Percentiles rank a stretch among this genome's conserved stretches.
Evolutionary conservation across 2,797 vertebrate genomes (phyloP).

Genomic region (Apogon hyalosoma): DNA sequence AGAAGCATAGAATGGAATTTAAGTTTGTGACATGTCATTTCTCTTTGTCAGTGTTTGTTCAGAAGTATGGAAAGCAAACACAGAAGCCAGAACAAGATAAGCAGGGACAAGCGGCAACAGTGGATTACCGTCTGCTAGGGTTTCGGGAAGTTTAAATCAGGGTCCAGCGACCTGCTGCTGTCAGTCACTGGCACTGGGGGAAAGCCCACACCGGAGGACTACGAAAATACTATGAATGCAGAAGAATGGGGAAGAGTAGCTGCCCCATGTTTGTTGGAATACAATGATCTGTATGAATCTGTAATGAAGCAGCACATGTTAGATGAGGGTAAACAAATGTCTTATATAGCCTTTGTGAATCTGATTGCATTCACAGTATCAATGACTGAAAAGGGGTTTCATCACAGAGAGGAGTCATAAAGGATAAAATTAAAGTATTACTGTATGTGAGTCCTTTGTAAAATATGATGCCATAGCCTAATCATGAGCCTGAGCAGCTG

Average conservation of each 20-base stretch:
- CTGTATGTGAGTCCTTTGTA: constrained; percentile 23
- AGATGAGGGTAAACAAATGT: not conserved
- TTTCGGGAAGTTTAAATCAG: constrained; percentile 83
- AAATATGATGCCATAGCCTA: constrained; percentile 62
- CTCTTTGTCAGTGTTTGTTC: constrained; percentile 7
- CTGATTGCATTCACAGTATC: not conserved
- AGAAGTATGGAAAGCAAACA: constrained; percentile 46
- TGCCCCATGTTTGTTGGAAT: not conserved
- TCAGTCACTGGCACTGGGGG: constrained; percentile 78
- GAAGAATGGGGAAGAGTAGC: not conserved
- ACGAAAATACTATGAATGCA: constrained; percentile 45
- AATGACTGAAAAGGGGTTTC: constrained; percentile 15
- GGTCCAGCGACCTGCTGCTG: constrained; percentile 82
- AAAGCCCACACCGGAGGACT: constrained; percentile 55
- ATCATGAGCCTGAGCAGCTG: constrained; percentile 43
- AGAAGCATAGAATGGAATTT: not conserved
- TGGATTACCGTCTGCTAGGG: constrained; percentile 78
- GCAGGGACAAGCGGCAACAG: constrained; percentile 50
- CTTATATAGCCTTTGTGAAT: not conserved
- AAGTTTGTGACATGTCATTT: not conserved
- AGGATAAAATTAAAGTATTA: constrained; percentile 11
- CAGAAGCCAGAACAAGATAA: constrained; percentile 56
- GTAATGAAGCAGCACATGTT: not conserved
- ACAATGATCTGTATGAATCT: not conserved
- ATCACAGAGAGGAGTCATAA: constrained; percentile 15